Evolutionary conservation across 2,113 vertebrate genomes (phyloP).

Genomic region (Protobothrops mucrosquamatus): DNA sequence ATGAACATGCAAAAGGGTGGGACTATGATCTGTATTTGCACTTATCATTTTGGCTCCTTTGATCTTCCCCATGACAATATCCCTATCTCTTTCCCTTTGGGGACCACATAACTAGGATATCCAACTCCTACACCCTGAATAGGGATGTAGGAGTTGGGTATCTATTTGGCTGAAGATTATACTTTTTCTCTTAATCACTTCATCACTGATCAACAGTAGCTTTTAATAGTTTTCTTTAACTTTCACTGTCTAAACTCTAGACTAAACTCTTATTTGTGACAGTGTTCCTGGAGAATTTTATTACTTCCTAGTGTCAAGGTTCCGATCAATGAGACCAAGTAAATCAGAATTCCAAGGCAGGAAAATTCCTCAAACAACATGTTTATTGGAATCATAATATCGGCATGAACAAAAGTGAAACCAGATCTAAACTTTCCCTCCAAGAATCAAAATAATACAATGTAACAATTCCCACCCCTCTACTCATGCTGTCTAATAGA

Average conservation of each 20-base stretch:
- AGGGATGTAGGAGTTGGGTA: no score
- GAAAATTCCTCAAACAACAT: no score
- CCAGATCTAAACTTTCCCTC: no score
- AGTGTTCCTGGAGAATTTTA: neutral
- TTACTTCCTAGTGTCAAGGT: neutral
- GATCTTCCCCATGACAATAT: neutral
- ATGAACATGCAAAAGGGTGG: neutral
- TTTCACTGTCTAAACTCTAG: constrained; percentile 21
- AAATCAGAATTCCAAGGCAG: no score
- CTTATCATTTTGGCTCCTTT: neutral
- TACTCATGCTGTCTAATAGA: no score
- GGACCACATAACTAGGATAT: neutral
- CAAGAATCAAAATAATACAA: no score
- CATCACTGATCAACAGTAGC: neutral
- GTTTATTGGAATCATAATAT: no score
- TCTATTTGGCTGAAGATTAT: neutral
- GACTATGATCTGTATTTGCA: neutral
- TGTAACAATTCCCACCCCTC: no score
- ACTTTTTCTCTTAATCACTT: neutral
- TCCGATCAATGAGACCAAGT: no score
- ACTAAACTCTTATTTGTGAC: neutral
- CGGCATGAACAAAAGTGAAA: no score
- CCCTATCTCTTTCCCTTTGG: neutral
- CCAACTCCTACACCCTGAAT: neutral
- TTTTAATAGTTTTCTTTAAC: constrained; percentile 21